Base-by-base conservation (phyloP, 2,888 invertebrate species). In the Ophioninae sp. region DNA sequence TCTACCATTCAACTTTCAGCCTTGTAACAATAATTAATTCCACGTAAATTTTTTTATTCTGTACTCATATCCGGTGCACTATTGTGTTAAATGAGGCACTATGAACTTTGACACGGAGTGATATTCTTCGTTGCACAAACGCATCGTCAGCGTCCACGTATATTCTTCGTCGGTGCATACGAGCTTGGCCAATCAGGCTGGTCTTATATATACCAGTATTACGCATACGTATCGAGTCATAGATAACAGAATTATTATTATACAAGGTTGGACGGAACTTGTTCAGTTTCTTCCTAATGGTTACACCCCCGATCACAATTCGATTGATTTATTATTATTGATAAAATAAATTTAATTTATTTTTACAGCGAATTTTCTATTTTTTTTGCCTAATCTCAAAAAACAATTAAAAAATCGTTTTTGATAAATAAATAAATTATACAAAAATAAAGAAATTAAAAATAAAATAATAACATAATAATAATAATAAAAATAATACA, bases 81-180 rank as follows among this genome's bases (percentile, higher is more conserved):
- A 81, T 81, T 84, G 79, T 76, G 71, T 77, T 64, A 22, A 72
- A 56, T 77, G 74, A 82, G 81, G 74, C 78, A 74, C 37, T 63
- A 23, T 85, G 87, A 87, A 83, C 87, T 87, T 72, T 87, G 85
- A 86, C 86, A 86, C 82, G 58, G 30, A 65, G 22, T 30, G 79
- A 73, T 73, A 82, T 30, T 67, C 67, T 61, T 23, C 13, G 59
- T 23, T 67, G 71, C 64, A 64, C 44, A 51, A 67, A 65, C 37
- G 58, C 51, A 56, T 68, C 41, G 20, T 65, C 56, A 59, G 5
- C 63, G 68, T 67, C n/a, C 1, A 65, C 61, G n/a, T n/a, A 7
- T 23, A 61, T 51, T 44, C 17, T 13, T 20, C 7, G 13, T 39
- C 22, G 1, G 41, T 7, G 65, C 65, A n/a, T 58, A 67, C 10